Evolutionary conservation across 2,888 invertebrate genomes (phyloP), one percentile per base, ranked within the genome.

Genomic region (Furcula furcula): DNA sequence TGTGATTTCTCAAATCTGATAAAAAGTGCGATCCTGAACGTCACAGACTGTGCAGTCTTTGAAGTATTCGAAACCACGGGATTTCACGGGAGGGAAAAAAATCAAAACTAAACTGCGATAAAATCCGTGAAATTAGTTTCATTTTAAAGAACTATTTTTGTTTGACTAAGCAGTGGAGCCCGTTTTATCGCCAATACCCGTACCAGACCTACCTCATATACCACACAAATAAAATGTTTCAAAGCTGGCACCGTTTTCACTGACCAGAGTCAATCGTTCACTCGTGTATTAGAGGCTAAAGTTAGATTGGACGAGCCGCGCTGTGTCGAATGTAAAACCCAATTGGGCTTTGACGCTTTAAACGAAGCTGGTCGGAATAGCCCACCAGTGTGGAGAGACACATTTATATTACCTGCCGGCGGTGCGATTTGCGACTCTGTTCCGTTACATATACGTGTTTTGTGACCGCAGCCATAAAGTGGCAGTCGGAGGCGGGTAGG

Each of bases 291-390:
- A 71, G 70, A 65, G 65, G 66, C 64, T 72, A 65, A 70, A 80
- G 76, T 79, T 79, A 76, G 78, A 81, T 82, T 79, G 82, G 73
- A 74, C 74, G 71, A 65, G 61, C 54, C 69, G n/a, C 65, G 59
- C 65, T 61, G 64, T 68, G 76, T 77, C 74, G 70, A 69, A 80
- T 82, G 81, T 81, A 78, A 82, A 81, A 80, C 78, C 76, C 76
- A 80, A 82, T 83, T 80, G 78, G 73, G 74, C 79, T 81, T 78
- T 78, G 79, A 81, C 78, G 80, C 75, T 80, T 75, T 76, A 81
- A 83, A 72, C 76, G 75, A 73, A 56, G 64, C 73, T 70, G 62
- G 63, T 73, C 69, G 67, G 72, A 79, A 82, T 76, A 80, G 69
- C 70, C 69, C 63, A 64, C 64, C 63, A 62, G 55, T 61, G 60